A percentile compares a stretch with the other conserved stretches of the same genome.
These are phyloP conservation scores for Girardinichthys multiradiatus DNA, from an alignment of 2,113 vertebrate genomes.

Conservation along the genomic window DNA sequence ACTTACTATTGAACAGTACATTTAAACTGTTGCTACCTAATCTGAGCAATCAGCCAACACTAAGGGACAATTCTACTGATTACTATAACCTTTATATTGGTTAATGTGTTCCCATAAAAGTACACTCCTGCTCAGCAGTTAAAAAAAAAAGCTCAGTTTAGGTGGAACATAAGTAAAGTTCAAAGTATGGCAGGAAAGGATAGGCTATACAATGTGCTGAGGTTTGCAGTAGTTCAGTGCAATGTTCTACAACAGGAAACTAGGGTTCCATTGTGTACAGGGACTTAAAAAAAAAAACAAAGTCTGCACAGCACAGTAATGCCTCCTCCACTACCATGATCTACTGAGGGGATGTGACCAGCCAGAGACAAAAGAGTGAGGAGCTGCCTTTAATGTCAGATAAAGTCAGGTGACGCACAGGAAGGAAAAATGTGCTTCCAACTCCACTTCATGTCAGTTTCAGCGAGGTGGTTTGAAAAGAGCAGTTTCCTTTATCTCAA, in stretches of 20 bases:
- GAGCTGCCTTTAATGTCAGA: constrained; percentile 43
- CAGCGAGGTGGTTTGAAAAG: constrained; percentile 57
- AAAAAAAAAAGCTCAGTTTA: constrained; percentile 57
- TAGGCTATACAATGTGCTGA: constrained; percentile 86
- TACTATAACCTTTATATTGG: background rate
- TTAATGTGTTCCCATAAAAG: constrained; percentile 69
- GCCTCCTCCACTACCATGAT: constrained; percentile 60
- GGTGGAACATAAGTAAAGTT: constrained; percentile 55
- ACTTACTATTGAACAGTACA: too few relatives aligned
- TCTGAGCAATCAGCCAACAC: too few relatives aligned
- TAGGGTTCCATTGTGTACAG: constrained; percentile 78
- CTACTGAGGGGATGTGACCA: constrained; percentile 68
- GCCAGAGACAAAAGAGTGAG: constrained; percentile 37
- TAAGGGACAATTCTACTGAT: too few relatives aligned
- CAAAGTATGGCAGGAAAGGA: constrained; percentile 87
- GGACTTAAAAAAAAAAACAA: constrained; percentile 70
- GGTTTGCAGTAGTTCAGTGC: constrained; percentile 77
- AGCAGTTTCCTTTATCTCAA: constrained; percentile 51
- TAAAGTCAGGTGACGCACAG: constrained; percentile 26
- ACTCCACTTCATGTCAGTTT: constrained; percentile 29
- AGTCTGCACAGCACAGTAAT: constrained; percentile 59
- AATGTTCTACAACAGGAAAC: constrained; percentile 85
- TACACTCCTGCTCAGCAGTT: constrained; percentile 79
- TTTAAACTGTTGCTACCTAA: too few relatives aligned
- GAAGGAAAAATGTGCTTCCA: constrained; percentile 37